Base-by-base conservation (phyloP, 1,140 invertebrate species). In the Brachionus angularis region DNA sequence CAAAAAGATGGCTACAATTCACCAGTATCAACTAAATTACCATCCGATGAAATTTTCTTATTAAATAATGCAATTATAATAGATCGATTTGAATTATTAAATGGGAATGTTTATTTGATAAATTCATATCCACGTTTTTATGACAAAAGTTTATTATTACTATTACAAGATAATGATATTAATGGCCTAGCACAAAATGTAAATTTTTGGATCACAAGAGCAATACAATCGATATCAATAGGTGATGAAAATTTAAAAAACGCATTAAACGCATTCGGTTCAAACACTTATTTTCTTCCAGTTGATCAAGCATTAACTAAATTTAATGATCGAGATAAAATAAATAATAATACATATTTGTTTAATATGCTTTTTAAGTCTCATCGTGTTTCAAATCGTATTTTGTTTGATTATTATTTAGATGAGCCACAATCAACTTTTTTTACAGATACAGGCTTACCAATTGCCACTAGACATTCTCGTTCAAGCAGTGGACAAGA, bases 211-310 rank as follows among this genome's bases (percentile, higher is more conserved):
- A 47, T 67, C n/a, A 33, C 42, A 1, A 23, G 62, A 1, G 62
- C 62, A 1, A 42, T 42, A 7, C 62, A 67, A 21, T 46, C 62
- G 10, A 47, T 67, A 2, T 29, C 39, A 27, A 33, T 67, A 21
- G 62, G 62, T 7, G 44, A 67, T 25, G 62, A 67, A 50, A 67
- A 67, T 67, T 25, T 67, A 1, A 46, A 50, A 67, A 67, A 67
- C 16, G 62, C 27, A 0, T 27, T 67, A 1, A 67, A 67, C 10
- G 62, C 62, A 8, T 67, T 47, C 14, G 62, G 62, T 18, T 42
- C 39, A 10, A 67, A 67, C 23, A 67, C 62, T n/a, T 67, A 67
- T 29, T 67, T 67, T 50, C 29, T 67, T 21, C 62, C 62, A 5
- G 29, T 34, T 18, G 47, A 46, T 18, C 33, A 29, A 47, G 62